Evolutionary conservation across 2,888 invertebrate genomes (phyloP), one percentile per base, ranked within the genome.

Genomic region (Melanargia galathea): DNA sequence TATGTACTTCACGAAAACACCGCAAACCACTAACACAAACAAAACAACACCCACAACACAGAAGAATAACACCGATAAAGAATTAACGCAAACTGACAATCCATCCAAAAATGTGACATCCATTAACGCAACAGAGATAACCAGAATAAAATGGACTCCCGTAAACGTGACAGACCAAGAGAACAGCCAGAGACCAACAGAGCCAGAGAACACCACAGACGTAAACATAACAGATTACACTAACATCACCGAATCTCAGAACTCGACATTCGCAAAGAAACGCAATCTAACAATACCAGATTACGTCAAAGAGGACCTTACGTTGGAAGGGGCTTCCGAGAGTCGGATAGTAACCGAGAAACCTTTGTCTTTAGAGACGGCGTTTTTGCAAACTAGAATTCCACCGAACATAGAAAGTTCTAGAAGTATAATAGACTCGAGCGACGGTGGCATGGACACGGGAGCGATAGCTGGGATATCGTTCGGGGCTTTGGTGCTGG

Each of bases 391-490:
- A 69, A 90, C 90, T 0, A 74, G 87, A 55, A 84, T 90, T 67
- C 90, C 90, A 38, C 84, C 86, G 33, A 87, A 84, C 62, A 77
- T 90, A 70, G 90, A 90, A 68, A 84, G 86, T 64, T 89, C 87
- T 63, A 82, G 87, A 75, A 77, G 87, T 30, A 77, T 88, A 33
- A 85, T 86, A 66, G 88, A 89, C 24, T 82, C 79, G 13, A 74
- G 74, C 2, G 81, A 78, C 0, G 80, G 81, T 0, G 87, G 87
- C 0, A 86, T 93, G 84, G 93, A 93, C 71, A 92, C 92, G 35
- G 93, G 93, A 7, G 92, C 92, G 46, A 95, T 95, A 68, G 94
- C 95, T 22, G 95, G 95, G 13, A 95, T 95, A 70, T 94, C 94
- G 35, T 92, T 95, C 71, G 94, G 93, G 49, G 94, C 94, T 67